Conservation (phyloP, 2,888 invertebrate species). For the Drosophila vallismaia region DNA sequence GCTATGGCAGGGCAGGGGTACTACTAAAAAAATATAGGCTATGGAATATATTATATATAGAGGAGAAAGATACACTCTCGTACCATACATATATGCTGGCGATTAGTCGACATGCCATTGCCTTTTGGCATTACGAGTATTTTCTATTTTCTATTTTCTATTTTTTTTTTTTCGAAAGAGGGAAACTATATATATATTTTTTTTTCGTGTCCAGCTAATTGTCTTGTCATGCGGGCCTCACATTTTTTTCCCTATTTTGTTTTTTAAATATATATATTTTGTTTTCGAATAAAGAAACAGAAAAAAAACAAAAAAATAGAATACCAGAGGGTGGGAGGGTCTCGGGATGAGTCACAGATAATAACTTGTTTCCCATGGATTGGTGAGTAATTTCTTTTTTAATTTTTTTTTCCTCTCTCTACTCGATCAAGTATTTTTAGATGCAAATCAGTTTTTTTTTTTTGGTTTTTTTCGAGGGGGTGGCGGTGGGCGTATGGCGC, state of each 20-base stretch:
- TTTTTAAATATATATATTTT: not conserved
- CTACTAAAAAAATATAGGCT: not conserved
- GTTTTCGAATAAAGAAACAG: not conserved
- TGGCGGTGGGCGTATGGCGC: constrained; percentile 8
- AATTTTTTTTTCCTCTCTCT: not conserved
- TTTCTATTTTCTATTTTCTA: constrained; percentile 2
- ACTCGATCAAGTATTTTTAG: constrained; percentile 37
- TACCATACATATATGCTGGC: constrained; percentile 28
- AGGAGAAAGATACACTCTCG: constrained; percentile 1
- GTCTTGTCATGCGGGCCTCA: constrained; percentile 45
- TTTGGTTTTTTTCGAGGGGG: no score
- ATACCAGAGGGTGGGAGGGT: not conserved
- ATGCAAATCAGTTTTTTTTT: constrained; percentile 19
- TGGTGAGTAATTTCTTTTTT: constrained; percentile 21
- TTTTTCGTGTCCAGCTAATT: constrained; percentile 49
- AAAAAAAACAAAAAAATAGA: no score
- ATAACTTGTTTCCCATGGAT: constrained; percentile 23
- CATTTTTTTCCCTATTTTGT: not conserved
- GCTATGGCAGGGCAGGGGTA: constrained; percentile 2
- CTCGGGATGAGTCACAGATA: constrained; percentile 31
- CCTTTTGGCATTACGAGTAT: constrained; percentile 18
- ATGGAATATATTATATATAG: not conserved
- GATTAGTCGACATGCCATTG: constrained; percentile 28
- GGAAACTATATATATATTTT: constrained; percentile 7
- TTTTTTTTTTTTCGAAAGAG: not conserved